These are phyloP conservation scores for Chironomus striatipennis DNA, from an alignment of 1,140 invertebrate species.

Conservation along the genomic window DNA sequence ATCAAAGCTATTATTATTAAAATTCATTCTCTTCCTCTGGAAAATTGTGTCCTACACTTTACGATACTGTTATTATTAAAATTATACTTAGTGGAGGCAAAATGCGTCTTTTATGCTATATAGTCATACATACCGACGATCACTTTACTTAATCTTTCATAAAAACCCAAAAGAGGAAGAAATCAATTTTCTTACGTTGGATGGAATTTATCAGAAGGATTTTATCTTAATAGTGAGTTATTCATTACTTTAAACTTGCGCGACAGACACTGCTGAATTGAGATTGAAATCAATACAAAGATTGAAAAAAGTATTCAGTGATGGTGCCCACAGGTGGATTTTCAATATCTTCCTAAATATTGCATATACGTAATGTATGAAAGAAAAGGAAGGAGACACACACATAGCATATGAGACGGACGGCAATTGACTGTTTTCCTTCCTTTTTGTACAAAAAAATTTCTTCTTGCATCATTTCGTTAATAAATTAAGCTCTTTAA, in stretches of 20 bases:
- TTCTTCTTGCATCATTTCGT: neutral
- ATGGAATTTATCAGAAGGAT: neutral
- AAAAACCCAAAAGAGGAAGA: neutral
- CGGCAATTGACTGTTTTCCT: too few relatives aligned
- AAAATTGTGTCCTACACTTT: too few relatives aligned
- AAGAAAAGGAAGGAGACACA: neutral
- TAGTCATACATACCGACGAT: too few relatives aligned
- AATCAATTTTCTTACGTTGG: conserved; percentile 1
- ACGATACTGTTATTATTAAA: too few relatives aligned
- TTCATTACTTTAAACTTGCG: neutral
- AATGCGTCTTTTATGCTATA: too few relatives aligned
- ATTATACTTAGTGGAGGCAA: too few relatives aligned
- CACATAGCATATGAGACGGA: too few relatives aligned
- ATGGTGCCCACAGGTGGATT: neutral
- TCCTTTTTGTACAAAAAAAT: too few relatives aligned
- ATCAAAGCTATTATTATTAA: too few relatives aligned
- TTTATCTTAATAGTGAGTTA: conserved; percentile 10
- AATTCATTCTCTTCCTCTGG: too few relatives aligned
- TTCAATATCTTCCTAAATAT: neutral
- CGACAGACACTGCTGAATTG: neutral
- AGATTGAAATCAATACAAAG: neutral
- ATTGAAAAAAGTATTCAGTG: neutral
- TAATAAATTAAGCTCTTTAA: conserved; percentile 15
- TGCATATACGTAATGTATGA: neutral
- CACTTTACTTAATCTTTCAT: too few relatives aligned